A percentile compares a stretch with the other conserved stretches of the same genome.
Evolutionary conservation across 1,140 invertebrate genomes (phyloP).

Genomic region (Hesperophylax magnus): DNA sequence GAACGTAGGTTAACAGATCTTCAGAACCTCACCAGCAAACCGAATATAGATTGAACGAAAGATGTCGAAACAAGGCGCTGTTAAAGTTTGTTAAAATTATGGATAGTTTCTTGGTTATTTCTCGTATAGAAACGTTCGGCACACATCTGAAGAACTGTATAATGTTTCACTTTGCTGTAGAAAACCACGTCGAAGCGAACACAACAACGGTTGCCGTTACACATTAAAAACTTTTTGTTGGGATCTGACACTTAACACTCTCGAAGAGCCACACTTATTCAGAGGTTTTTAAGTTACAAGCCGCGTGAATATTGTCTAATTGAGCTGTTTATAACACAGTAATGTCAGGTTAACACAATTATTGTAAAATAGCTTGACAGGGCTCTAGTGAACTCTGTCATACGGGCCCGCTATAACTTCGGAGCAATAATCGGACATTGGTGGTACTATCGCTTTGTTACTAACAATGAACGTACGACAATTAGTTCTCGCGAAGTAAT

Average conservation of each 20-base stretch:
- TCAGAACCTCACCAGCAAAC: constrained; percentile 61
- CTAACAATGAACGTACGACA: not conserved
- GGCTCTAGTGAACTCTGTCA: constrained; percentile 23
- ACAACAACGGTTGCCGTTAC: constrained; percentile 69
- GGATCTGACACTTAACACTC: constrained; percentile 59
- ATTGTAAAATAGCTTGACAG: not conserved
- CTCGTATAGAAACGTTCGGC: constrained; percentile 71
- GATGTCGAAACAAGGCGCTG: constrained; percentile 45
- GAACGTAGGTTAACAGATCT: constrained; percentile 58
- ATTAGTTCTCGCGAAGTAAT: constrained; percentile 44
- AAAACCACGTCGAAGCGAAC: constrained; percentile 69
- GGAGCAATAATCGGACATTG: constrained; percentile 9
- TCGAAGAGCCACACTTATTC: constrained; percentile 13
- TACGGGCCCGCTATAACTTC: constrained; percentile 27
- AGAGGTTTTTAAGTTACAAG: constrained; percentile 33
- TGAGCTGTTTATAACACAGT: not conserved
- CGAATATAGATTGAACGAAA: constrained; percentile 60
- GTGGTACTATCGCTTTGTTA: constrained; percentile 22
- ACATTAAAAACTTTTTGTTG: constrained; percentile 68
- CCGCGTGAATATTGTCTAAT: constrained; percentile 7
- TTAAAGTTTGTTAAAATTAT: constrained; percentile 73
- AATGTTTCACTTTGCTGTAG: constrained; percentile 65
- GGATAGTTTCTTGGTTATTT: constrained; percentile 71
- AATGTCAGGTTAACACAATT: constrained; percentile 12
- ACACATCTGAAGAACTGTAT: constrained; percentile 72